A percentile compares a stretch with the other conserved stretches of the same genome.
Conservation (phyloP, 2,888 invertebrate species). For the Patella depressa region DNA sequence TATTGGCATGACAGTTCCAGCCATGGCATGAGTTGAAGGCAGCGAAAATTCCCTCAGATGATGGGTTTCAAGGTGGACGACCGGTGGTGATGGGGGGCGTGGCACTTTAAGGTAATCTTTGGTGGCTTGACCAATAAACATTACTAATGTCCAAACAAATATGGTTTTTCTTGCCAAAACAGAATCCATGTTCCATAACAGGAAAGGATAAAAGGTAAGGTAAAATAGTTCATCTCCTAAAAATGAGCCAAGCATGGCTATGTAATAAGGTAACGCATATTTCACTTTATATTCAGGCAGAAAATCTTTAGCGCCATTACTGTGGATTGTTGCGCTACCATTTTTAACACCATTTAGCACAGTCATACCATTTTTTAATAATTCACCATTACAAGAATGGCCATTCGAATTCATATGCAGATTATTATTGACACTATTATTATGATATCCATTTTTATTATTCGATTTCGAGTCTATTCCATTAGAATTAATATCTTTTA, state of each 20-base stretch:
- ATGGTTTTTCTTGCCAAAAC: constrained; percentile 44
- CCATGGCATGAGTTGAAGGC: constrained; percentile 63
- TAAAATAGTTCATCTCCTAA: constrained; percentile 59
- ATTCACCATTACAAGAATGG: too few species aligned
- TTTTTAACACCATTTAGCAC: not conserved
- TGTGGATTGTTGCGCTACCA: not conserved
- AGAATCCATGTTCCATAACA: constrained; percentile 56
- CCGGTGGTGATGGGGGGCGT: constrained; percentile 56
- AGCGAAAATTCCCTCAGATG: constrained; percentile 55
- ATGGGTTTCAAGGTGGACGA: constrained; percentile 52
- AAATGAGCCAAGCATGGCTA: constrained; percentile 51
- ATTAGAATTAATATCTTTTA: not conserved
- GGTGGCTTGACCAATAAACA: constrained; percentile 58
- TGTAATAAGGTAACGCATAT: constrained; percentile 44
- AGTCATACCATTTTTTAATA: not conserved
- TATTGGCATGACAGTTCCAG: constrained; percentile 57
- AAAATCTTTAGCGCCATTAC: not conserved
- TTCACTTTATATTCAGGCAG: constrained; percentile 30
- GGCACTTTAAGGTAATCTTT: constrained; percentile 59
- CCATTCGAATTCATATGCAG: too few species aligned
- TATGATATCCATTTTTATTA: not conserved
- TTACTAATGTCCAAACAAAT: constrained; percentile 53
- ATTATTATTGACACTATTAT: too few species aligned
- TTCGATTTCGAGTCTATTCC: not conserved
- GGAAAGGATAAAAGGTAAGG: constrained; percentile 51